phyloP scores from a whole-genome alignment of 2,113 vertebrate species.

The Pyxicephalus adspersus region DNA sequence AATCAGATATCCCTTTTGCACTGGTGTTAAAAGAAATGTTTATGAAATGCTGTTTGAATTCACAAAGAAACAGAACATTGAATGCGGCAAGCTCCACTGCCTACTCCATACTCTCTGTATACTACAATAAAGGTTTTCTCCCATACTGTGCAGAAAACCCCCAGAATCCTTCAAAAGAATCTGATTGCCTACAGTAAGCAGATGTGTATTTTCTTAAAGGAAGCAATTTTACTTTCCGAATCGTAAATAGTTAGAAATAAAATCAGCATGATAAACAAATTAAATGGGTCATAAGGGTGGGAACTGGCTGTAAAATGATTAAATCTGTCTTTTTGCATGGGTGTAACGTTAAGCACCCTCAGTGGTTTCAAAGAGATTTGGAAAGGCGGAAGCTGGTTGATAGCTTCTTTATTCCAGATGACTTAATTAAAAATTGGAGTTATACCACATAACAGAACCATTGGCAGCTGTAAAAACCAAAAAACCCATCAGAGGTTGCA shows the following conservation, averaged over 20 bases:
- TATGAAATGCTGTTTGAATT: slow-evolving; percentile 55
- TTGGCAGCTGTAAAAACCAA: slow-evolving; percentile 3
- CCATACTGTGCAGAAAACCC: slow-evolving; percentile 58
- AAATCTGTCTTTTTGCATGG: slow-evolving; percentile 19
- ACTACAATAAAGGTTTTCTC: slow-evolving; percentile 26
- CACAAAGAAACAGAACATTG: slow-evolving; percentile 30
- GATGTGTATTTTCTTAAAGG: slow-evolving; percentile 6
- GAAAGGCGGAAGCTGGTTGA: slow-evolving; percentile 23
- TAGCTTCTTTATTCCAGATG: slow-evolving; percentile 36
- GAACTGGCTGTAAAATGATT: slow-evolving; percentile 30
- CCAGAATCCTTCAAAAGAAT: slow-evolving; percentile 53
- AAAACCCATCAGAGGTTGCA: neutral
- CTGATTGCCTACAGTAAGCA: slow-evolving; percentile 38
- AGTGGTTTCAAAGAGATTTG: slow-evolving; percentile 4
- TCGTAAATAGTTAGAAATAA: slow-evolving; percentile 36
- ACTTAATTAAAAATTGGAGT: slow-evolving; percentile 33
- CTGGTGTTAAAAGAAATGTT: slow-evolving; percentile 42
- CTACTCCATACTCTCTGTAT: slow-evolving; percentile 46
- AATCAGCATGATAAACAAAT: slow-evolving; percentile 33
- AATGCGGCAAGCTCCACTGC: slow-evolving; percentile 46
- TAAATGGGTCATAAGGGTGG: slow-evolving; percentile 44
- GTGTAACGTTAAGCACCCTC: slow-evolving; percentile 21
- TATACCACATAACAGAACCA: neutral
- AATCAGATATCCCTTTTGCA: slow-evolving; percentile 28
- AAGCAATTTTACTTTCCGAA: slow-evolving; percentile 4